Evolutionary conservation across 2,113 vertebrate species (phyloP), one percentile per base, ranked within the genome.

Genomic region (Carassius gibelio): DNA sequence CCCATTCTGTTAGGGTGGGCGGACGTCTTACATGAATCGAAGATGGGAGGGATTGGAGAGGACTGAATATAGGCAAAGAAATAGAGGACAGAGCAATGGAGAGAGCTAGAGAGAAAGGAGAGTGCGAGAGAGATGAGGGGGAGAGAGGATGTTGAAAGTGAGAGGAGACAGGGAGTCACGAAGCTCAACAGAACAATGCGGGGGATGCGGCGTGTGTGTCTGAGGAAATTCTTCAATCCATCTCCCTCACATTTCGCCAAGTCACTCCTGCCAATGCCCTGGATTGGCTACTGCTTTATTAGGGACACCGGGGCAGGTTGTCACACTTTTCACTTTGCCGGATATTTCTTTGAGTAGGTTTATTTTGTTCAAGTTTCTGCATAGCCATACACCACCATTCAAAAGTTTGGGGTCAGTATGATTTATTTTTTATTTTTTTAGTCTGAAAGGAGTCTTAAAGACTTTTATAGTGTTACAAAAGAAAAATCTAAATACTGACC

Each of bases 1-100:
- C 91, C 92, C 90, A 52, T 90, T 91, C 90, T 91, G 91, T 89
- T 90, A 91, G 86, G 88, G 92, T 94, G 94, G 93, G 93, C 90
- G 92, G 91, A 90, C 87, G 90, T 87, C 86, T 88, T 76, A 59
- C 64, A 71, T 79, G 75, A 62, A 87, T 21, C 50, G 72, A 52
- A 11, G 57, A 62, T 83, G 75, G 74, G 59, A 80, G 81, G 38
- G 75, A 75, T 71, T 3, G 69, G 8, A 50, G 36, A 57, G 61
- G 86, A 88, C 85, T 55, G 52, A 90, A 90, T 86, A 81, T 85
- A 86, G 88, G 82, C 90, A 48, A 77, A 86, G 83, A 88, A 74
- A 45, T 17, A 64, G 26, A 82, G 59, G 75, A 76, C 52, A 52
- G 57, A 57, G 57, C 57, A 30, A 59, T 84, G 85, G 87, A 89